These are phyloP conservation scores for Chrysocyon brachyurus DNA, from an alignment of 2,797 vertebrate genomes.

Conservation along the genomic window DNA sequence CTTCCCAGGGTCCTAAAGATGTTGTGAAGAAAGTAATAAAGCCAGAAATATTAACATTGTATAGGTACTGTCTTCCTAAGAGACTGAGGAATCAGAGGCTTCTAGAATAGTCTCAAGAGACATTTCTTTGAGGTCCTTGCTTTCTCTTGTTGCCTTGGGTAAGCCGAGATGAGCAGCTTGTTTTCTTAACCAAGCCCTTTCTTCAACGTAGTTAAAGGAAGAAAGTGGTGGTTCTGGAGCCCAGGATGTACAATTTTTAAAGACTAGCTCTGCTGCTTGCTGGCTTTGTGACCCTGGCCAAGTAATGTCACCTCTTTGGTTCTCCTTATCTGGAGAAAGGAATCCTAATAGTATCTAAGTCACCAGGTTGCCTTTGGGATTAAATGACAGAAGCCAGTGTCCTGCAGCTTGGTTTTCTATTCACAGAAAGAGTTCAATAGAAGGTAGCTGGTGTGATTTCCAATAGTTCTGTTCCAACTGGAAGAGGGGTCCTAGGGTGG, in stretches of 20 bases:
- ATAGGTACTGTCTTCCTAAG: background rate
- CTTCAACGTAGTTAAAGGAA: background rate
- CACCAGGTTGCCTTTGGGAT: background rate
- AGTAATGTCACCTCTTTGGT: background rate
- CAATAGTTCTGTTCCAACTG: background rate
- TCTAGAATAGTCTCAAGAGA: background rate
- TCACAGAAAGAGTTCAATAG: background rate
- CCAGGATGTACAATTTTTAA: fast-evolving
- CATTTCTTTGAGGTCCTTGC: background rate
- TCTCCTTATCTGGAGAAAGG: background rate
- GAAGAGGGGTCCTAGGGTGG: background rate
- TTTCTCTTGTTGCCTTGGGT: background rate
- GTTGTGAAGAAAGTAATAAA: background rate
- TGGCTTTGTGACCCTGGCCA: background rate
- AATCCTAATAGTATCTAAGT: background rate
- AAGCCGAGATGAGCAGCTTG: background rate
- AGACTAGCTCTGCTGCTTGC: background rate
- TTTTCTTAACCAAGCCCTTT: background rate
- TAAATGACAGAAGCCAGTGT: background rate
- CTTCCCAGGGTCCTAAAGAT: background rate
- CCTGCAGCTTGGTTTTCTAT: background rate
- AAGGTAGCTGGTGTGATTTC: background rate
- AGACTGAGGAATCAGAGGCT: background rate
- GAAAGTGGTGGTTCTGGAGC: too few species aligned
- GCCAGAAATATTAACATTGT: background rate